Percentiles rank a stretch among this genome's conserved stretches.
Conservation (phyloP, 64 coral and sea anemone genomes). For the Porites australiensis region DNA sequence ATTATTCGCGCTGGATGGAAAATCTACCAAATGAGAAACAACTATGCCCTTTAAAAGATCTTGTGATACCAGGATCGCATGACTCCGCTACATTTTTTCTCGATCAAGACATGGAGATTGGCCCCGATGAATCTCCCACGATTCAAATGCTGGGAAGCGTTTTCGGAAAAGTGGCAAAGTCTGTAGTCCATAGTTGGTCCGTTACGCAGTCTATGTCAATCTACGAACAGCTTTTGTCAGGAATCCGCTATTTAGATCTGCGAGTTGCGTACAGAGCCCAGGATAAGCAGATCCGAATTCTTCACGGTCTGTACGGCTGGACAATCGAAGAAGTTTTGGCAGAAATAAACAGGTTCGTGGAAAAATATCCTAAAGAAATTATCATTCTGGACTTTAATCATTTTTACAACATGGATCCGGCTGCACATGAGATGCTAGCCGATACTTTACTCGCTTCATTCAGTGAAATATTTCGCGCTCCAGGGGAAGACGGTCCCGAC, state of each 20-base stretch:
- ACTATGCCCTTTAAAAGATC: constrained; percentile 87
- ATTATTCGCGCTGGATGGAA: constrained; percentile 95
- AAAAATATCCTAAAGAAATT: constrained; percentile 80
- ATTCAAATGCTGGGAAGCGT: constrained; percentile 79
- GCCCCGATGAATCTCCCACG: constrained; percentile 75
- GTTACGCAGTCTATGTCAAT: constrained; percentile 87
- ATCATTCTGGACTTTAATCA: constrained; percentile 85
- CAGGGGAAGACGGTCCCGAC: constrained; percentile 70
- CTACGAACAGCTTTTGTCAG: constrained; percentile 84
- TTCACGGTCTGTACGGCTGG: constrained; percentile 92
- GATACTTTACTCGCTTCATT: constrained; percentile 86
- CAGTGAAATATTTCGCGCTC: constrained; percentile 72
- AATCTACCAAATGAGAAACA: constrained; percentile 98
- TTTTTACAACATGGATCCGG: constrained; percentile 82
- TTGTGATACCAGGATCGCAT: constrained; percentile 96
- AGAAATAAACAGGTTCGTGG: constrained; percentile 80
- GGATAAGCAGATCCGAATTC: constrained; percentile 82
- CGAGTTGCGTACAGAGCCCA: constrained; percentile 80
- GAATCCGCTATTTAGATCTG: constrained; percentile 94
- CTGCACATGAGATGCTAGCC: constrained; percentile 83
- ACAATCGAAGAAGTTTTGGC: constrained; percentile 77
- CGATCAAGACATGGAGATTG: constrained; percentile 86
- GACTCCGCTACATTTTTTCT: constrained; percentile 93
- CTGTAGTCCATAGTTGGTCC: constrained; percentile 84
- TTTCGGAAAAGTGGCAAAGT: constrained; percentile 88